Conservation (phyloP, 1,140 invertebrate genomes). For the Habropoda laboriosa region DNA sequence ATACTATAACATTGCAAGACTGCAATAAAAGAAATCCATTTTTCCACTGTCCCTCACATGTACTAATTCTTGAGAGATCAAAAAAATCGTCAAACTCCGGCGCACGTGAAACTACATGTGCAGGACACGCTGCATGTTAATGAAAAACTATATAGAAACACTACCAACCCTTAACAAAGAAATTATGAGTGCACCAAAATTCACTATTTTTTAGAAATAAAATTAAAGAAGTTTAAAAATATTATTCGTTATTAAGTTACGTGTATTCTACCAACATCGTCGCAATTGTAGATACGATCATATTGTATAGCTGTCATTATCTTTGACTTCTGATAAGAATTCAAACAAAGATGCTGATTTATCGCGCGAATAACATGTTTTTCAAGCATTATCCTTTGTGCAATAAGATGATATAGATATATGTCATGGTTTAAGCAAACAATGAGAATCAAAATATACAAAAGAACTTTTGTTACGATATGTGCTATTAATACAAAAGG, state of each 20-base stretch:
- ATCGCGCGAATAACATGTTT: neutral
- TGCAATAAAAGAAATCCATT: neutral
- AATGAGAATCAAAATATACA: neutral
- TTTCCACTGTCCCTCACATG: neutral
- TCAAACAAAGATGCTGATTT: slow-evolving; percentile 9
- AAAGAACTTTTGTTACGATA: neutral
- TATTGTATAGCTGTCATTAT: neutral
- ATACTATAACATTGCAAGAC: too few species aligned
- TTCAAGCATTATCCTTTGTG: neutral
- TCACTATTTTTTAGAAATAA: neutral
- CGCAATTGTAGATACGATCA: too few species aligned
- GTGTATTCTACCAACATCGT: neutral
- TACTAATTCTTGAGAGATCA: neutral
- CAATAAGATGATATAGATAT: neutral
- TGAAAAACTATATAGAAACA: neutral
- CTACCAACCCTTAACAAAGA: slow-evolving; percentile 2
- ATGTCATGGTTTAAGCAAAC: too few species aligned
- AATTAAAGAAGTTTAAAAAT: neutral
- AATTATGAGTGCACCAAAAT: neutral
- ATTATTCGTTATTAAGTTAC: neutral
- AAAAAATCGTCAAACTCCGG: neutral
- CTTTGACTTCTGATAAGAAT: neutral
- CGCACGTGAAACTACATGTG: neutral
- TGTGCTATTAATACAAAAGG: neutral
- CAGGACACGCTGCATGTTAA: neutral